Evolutionary conservation across 1,140 invertebrate species (phyloP), one percentile per base, ranked within the genome.

Genomic region (Telenomus remus): DNA sequence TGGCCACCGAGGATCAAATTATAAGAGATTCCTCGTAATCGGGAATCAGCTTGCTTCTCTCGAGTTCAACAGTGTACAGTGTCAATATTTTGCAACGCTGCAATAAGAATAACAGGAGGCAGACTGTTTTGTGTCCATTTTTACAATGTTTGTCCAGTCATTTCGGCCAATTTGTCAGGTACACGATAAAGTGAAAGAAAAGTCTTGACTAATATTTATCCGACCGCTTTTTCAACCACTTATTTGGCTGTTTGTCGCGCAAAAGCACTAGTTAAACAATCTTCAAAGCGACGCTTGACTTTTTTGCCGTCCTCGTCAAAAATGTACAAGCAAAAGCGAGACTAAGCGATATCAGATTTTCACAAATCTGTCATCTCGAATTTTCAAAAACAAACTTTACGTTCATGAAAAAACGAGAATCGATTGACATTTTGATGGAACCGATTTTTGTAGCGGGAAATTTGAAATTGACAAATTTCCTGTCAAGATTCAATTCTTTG

Each of bases 1-100:
- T 19, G 35, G 51, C 35, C 14, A 65, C 48, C 49, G 44, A 49
- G 51, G 43, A 65, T 65, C 61, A 37, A 44, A 65, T 65, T 66
- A 56, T 57, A 44, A 50, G 51, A 34, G 63, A 50, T 66, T 57
- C 14, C 34, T 39, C 35, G 37, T n/a, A 56, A 12, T 50, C 42
- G 51, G 35, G 61, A 47, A 51, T 66, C 46, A 50, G 63, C 43
- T 51, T 57, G 63, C 47, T 43, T 15, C 47, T 27, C 16, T 16
- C 12, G 47, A 59, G 53, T 57, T 10, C 54, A 43, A 34, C 34
- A 51, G 19, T 35, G 34, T 57, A 27, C 48, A 51, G 16, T 59
- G 48, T 46, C 54, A 68, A 68, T 42, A 59, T 59, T 68, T 39
- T 46, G 47, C 39, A 53, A 59, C 39, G 42, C 12, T n/a, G 4